Conservation (phyloP, 2,888 invertebrate genomes). For the Pristionchus maxplancki region DNA sequence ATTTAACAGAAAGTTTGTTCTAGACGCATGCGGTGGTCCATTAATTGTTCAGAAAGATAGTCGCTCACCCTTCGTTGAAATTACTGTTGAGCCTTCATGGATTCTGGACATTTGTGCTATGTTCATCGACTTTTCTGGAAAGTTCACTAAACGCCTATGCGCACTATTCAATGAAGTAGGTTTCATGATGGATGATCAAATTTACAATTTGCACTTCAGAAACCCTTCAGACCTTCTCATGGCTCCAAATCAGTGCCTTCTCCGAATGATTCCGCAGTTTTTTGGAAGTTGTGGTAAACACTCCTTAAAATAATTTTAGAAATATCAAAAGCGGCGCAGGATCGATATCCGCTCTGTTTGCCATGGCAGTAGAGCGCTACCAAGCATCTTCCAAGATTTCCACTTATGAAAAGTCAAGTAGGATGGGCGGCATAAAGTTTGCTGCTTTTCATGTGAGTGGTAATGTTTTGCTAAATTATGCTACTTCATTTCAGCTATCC, state of each 20-base stretch:
- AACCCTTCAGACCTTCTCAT: neutral
- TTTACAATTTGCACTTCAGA: neutral
- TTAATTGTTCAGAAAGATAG: neutral
- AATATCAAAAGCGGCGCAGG: neutral
- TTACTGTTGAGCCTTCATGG: neutral
- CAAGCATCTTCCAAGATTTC: neutral
- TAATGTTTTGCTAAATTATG: neutral
- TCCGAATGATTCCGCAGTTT: neutral
- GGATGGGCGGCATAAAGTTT: neutral
- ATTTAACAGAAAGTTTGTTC: neutral
- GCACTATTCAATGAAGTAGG: too few species aligned
- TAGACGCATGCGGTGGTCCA: neutral
- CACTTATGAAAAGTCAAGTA: neutral
- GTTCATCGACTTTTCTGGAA: neutral
- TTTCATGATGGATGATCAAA: too few species aligned
- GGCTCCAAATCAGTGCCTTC: neutral
- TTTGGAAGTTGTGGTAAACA: neutral
- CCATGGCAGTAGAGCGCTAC: neutral
- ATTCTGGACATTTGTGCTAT: neutral
- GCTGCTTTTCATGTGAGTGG: neutral
- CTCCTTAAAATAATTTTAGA: neutral
- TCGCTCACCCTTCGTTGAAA: neutral
- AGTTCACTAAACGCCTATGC: too few species aligned
- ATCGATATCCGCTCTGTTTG: neutral
- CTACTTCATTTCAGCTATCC: neutral